phyloP scores from a whole-genome alignment of 2,888 invertebrate species.

The Trissolcus brochymenae region DNA sequence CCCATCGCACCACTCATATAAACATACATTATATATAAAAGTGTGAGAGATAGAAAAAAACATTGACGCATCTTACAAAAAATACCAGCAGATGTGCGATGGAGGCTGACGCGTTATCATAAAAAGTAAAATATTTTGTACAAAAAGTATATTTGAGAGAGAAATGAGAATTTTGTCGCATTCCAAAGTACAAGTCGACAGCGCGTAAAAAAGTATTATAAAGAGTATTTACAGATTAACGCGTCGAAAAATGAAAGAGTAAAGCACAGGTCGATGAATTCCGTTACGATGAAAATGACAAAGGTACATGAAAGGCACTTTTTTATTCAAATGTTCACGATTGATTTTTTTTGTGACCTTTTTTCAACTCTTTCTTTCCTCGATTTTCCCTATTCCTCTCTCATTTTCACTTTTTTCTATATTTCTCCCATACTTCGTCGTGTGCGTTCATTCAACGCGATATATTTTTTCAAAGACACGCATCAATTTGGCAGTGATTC shows the following conservation, averaged over 20 bases:
- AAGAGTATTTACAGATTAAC: constrained; percentile 67
- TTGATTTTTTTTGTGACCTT: constrained; percentile 13
- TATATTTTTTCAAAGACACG: constrained; percentile 37
- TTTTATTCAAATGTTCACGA: constrained; percentile 14
- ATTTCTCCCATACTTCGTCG: constrained; percentile 18
- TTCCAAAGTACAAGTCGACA: constrained; percentile 67
- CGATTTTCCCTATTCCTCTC: constrained; percentile 28
- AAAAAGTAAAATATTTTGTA: constrained; percentile 75
- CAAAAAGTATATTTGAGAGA: constrained; percentile 71
- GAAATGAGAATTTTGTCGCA: constrained; percentile 68
- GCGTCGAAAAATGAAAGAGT: constrained; percentile 36
- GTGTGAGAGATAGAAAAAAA: constrained; percentile 59
- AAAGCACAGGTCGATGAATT: constrained; percentile 20
- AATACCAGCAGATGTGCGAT: constrained; percentile 48
- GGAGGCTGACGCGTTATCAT: constrained; percentile 65
- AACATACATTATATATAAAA: constrained; percentile 49
- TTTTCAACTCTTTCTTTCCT: constrained; percentile 32
- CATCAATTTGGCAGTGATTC: constrained; percentile 55
- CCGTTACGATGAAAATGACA: constrained; percentile 28
- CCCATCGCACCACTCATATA: constrained; percentile 65
- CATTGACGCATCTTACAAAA: constrained; percentile 66
- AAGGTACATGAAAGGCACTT: constrained; percentile 42
- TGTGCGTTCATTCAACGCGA: constrained; percentile 8
- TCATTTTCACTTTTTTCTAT: constrained; percentile 23
- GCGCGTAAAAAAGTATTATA: constrained; percentile 64